These are phyloP conservation scores for Teleogryllus oceanicus DNA, from an alignment of 2,888 invertebrate genomes.

Conservation along the genomic window DNA sequence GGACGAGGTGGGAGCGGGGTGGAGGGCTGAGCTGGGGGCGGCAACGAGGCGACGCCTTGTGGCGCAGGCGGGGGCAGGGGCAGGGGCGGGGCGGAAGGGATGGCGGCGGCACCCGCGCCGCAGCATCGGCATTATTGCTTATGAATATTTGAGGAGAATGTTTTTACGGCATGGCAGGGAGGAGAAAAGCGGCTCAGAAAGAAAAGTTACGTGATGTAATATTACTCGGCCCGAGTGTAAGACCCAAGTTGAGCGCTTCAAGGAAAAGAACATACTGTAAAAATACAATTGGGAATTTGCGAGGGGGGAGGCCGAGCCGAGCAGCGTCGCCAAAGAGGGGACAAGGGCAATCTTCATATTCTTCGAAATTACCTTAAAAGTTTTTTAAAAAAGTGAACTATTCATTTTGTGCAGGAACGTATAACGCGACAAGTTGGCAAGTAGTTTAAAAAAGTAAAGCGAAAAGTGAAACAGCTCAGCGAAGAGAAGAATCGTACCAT, in stretches of 20 bases:
- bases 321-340: background rate
- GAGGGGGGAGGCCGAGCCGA: background rate
- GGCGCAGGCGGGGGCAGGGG: background rate
- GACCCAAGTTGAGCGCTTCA: conserved; percentile 12
- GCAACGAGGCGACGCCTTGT: background rate
- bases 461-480: too few species aligned
- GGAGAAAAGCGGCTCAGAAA: conserved; percentile 10
- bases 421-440: conserved; percentile 2
- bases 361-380: background rate
- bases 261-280: conserved; percentile 4
- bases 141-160: conserved; percentile 39
- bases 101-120: background rate
- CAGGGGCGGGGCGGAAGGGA: background rate
- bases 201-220: conserved; percentile 18
- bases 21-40: background rate
- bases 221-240: conserved; percentile 3
- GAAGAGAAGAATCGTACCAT: too few species aligned
- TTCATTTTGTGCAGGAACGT: background rate
- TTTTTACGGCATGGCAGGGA: conserved; percentile 21
- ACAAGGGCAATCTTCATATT: conserved; percentile 2
- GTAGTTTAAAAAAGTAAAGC: background rate
- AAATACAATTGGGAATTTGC: conserved; percentile 10
- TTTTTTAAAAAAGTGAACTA: conserved; percentile 2
- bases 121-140: conserved; percentile 40
- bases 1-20: conserved; percentile 5